Conservation (phyloP, 1,140 invertebrate species). For the Harpegnathos saltator region DNA sequence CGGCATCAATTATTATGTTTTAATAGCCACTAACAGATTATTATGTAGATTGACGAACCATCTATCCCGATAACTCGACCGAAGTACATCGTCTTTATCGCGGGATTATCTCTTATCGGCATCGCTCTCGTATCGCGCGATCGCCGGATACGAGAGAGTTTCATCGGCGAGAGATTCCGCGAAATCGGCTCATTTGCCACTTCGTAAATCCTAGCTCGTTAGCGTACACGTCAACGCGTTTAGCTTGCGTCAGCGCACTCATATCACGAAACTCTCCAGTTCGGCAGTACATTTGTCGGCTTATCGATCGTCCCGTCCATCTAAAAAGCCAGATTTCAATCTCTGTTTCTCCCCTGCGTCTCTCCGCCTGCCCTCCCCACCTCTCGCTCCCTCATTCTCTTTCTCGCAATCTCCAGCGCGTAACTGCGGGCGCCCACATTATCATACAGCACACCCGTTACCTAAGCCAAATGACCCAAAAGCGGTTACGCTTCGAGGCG, state of each 20-base stretch:
- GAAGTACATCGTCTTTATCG: background rate
- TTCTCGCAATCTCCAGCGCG: background rate
- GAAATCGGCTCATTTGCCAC: background rate
- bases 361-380: background rate
- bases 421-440: slow-evolving; percentile 35
- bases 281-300: slow-evolving; percentile 25
- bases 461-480: slow-evolving; percentile 20
- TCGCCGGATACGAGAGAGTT: background rate
- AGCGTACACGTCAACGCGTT: slow-evolving; percentile 5
- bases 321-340: slow-evolving; percentile 48
- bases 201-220: background rate
- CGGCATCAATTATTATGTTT: too few relatives aligned
- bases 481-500: slow-evolving; percentile 36
- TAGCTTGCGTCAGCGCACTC: slow-evolving; percentile 30
- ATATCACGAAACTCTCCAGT: slow-evolving; percentile 16
- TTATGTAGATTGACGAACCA: too few relatives aligned
- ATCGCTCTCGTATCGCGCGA: background rate
- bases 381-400: background rate
- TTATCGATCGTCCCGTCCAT: slow-evolving; percentile 34
- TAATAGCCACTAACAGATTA: too few relatives aligned
- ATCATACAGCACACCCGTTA: slow-evolving; percentile 29
- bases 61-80: too few relatives aligned
- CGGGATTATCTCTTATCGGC: background rate
- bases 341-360: background rate
- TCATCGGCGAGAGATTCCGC: slow-evolving; percentile 1